A percentile compares a stretch with the other conserved stretches of the same genome.
Conservation (phyloP, 2,797 vertebrate genomes). For the Sebastes ruberrimus region DNA sequence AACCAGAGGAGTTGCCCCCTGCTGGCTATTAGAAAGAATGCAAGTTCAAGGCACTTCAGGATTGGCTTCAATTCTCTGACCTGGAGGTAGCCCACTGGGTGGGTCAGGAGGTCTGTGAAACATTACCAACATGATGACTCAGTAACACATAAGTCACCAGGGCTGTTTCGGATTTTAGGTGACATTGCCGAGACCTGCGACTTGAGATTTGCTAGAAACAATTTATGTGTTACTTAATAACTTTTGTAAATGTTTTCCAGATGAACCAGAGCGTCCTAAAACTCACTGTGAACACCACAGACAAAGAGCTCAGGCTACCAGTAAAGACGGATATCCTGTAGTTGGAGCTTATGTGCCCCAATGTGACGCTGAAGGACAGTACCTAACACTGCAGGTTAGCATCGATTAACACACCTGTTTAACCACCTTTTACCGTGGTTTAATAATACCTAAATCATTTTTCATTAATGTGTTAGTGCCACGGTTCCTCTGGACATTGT, state of each 20-base stretch:
- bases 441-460: background rate
- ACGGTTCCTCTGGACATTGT: slow-evolving; percentile 84
- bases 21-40: too few species aligned
- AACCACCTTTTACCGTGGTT: background rate
- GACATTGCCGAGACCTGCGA: background rate
- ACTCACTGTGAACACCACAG: slow-evolving; percentile 77
- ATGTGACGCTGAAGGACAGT: slow-evolving; percentile 79
- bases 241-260: slow-evolving; percentile 3
- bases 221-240: background rate
- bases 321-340: slow-evolving; percentile 25
- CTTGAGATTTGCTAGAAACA: background rate
- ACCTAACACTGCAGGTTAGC: slow-evolving; percentile 40
- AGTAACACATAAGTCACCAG: background rate
- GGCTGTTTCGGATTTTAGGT: background rate
- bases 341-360: slow-evolving; percentile 65
- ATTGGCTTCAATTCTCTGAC: too few species aligned
- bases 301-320: slow-evolving; percentile 49
- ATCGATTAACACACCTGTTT: background rate
- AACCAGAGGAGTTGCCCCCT: too few species aligned
- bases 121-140: background rate
- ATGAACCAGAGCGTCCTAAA: slow-evolving; percentile 47
- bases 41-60: too few species aligned
- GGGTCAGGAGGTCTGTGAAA: background rate
- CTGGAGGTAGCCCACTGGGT: too few species aligned
- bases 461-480: slow-evolving; percentile 79